These are phyloP conservation scores for Oreochromis tanganicae DNA, from an alignment of 2,113 vertebrate species.

Conservation along the genomic window DNA sequence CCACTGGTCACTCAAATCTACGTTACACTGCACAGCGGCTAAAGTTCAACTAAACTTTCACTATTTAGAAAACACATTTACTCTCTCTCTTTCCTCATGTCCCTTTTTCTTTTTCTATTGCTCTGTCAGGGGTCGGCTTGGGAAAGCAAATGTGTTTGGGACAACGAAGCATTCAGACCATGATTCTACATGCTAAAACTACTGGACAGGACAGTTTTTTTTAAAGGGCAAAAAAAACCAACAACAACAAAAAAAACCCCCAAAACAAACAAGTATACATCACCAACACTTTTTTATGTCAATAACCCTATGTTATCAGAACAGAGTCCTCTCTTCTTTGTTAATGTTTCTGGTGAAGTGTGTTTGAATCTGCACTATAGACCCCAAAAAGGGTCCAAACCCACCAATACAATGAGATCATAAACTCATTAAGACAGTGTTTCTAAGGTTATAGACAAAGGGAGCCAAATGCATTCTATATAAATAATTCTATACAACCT, in stretches of 20 bases:
- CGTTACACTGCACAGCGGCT: no score
- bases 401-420: neutral
- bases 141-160: neutral
- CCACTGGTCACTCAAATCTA: no score
- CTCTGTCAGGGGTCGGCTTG: neutral
- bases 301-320: neutral
- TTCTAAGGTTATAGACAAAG: neutral
- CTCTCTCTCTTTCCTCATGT: no score
- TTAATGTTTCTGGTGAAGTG: neutral
- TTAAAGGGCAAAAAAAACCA: rapidly evolving
- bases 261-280: neutral
- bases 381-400: neutral
- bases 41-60: no score
- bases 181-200: neutral
- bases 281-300: neutral
- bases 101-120: no score
- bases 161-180: neutral
- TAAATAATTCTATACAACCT: neutral
- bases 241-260: neutral
- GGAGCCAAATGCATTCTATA: neutral
- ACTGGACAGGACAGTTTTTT: neutral
- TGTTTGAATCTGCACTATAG: neutral
- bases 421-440: neutral
- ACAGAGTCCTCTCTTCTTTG: neutral
- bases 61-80: no score